Base-by-base conservation (phyloP, 2,797 vertebrate species). In the Artibeus jamaicensis region DNA sequence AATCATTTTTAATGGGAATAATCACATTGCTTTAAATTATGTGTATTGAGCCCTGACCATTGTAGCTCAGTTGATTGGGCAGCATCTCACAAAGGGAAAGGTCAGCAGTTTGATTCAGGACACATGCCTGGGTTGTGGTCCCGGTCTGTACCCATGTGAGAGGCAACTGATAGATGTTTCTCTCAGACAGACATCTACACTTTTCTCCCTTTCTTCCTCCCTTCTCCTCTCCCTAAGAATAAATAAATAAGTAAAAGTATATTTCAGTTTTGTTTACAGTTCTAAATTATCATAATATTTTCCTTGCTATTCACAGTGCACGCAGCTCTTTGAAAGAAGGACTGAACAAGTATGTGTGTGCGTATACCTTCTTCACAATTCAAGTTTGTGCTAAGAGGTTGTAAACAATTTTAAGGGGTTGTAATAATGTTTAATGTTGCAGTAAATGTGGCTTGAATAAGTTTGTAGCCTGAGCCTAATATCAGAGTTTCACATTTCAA, bases 271-370 rank as follows among this genome's bases (percentile, higher is more conserved):
- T 39, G 2, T 34, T 91, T 44, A n/a, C 24, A 65, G 9, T n/a
- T 86, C 89, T 78, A 29, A 12, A 62, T 62, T 73, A 44, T 96
- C 2, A 44, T 71, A 85, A 24, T 77, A 65, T 62, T 48, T 71
- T 57, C 42, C 6, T 9, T 93, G 6, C 0, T 37, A 46, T 29
- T 83, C 18, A 78, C 7, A 48, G 5, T 19, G 0, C 44, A 62
- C 21, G 6, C 0, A 14, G 22, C 44, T 86, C 2, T 65, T 86
- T 65, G 34, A 46, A 73, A 48, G 11, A 65, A 4, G 57, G 44
- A 55, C 9, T 65, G 18, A 79, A 11, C 5, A 44, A 48, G 21
- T 48, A 48, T 55, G 21, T 24, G 26, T 73, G 1, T 91, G 34
- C 78, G 14, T 44, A 37, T 37, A 14, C 1, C 5, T 78, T 67